A percentile compares a stretch with the other conserved stretches of the same genome.
These are phyloP conservation scores for Myrmecophaga tridactyla DNA, from an alignment of 2,113 vertebrate species.

Conservation along the genomic window DNA sequence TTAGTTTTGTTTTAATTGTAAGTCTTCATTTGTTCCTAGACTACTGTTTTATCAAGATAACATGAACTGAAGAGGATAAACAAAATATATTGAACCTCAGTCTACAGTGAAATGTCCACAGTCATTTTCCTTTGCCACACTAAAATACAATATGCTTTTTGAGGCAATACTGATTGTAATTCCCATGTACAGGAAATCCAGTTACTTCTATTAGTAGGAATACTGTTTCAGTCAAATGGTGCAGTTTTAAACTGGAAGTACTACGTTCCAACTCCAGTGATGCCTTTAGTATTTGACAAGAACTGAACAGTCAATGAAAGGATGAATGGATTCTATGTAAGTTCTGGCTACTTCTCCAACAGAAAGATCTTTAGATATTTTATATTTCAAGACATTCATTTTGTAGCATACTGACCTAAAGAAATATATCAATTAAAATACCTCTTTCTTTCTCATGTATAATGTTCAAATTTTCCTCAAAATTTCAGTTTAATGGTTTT, in stretches of 20 bases:
- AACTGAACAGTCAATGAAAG: slow-evolving; percentile 11
- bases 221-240: slow-evolving; percentile 73
- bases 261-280: slow-evolving; percentile 56
- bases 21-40: background rate
- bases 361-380: background rate
- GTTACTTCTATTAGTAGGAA: slow-evolving; percentile 46
- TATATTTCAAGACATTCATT: slow-evolving; percentile 36
- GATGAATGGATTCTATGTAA: background rate
- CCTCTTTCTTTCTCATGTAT: background rate
- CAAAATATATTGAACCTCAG: no score
- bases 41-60: slow-evolving; percentile 49
- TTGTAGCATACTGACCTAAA: slow-evolving; percentile 2
- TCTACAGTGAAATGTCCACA: no score
- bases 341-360: slow-evolving; percentile 3
- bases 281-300: slow-evolving; percentile 19
- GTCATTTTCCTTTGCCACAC: slow-evolving; percentile 26
- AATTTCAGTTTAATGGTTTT: slow-evolving; percentile 25
- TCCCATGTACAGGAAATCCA: background rate
- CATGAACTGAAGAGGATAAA: slow-evolving; percentile 49
- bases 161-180: background rate
- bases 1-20: background rate
- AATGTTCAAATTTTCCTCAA: slow-evolving; percentile 2
- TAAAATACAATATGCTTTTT: slow-evolving; percentile 32
- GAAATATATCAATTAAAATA: slow-evolving; percentile 40
- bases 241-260: slow-evolving; percentile 33